Evolutionary conservation across 2,888 invertebrate genomes (phyloP).

Genomic region (Latrodectus elegans): DNA sequence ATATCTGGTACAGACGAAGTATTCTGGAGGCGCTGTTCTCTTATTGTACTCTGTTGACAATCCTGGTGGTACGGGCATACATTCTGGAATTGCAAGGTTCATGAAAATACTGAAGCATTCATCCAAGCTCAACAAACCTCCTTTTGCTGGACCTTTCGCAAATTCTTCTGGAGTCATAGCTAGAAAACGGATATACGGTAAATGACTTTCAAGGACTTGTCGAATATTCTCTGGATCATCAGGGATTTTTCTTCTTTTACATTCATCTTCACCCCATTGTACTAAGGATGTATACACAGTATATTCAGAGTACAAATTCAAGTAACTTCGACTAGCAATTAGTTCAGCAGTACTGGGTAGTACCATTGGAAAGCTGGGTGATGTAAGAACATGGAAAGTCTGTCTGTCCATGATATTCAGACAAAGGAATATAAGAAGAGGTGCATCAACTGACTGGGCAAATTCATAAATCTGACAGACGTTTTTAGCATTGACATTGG

Average conservation of each 20-base stretch:
- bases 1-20: conserved; percentile 66
- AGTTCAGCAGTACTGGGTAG: conserved; percentile 64
- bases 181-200: conserved; percentile 70
- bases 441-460: conserved; percentile 71
- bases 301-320: conserved; percentile 72
- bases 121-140: conserved; percentile 69
- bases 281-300: conserved; percentile 71
- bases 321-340: conserved; percentile 69
- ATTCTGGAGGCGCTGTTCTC: conserved; percentile 64
- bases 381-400: conserved; percentile 71
- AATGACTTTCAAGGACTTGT: conserved; percentile 60
- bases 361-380: conserved; percentile 52
- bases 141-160: conserved; percentile 69
- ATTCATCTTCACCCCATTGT: conserved; percentile 71
- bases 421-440: conserved; percentile 71
- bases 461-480: conserved; percentile 72
- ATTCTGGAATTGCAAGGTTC: conserved; percentile 72
- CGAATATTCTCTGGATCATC: conserved; percentile 61
- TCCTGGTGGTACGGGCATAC: conserved; percentile 69
- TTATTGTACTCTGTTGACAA: conserved; percentile 47
- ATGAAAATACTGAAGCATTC: conserved; percentile 72
- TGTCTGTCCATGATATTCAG: conserved; percentile 72
- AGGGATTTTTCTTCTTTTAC: conserved; percentile 61
- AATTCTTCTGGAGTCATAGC: conserved; percentile 72
- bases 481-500: conserved; percentile 71